phyloP scores from a whole-genome alignment of 2,797 vertebrate genomes.

The Tinamus major region DNA sequence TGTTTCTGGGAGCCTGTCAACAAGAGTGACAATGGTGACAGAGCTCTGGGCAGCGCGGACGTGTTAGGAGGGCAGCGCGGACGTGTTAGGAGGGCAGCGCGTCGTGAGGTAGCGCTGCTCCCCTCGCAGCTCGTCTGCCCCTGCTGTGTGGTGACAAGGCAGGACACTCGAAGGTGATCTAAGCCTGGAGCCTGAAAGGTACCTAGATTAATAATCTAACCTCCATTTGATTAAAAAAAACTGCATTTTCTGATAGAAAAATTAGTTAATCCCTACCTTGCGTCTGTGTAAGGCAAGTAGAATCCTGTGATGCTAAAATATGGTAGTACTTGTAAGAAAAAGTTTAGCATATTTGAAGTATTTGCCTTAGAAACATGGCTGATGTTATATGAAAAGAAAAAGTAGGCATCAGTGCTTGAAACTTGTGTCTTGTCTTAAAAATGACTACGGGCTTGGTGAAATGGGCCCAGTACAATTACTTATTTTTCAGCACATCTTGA shows the following conservation, averaged over 20 bases:
- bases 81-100: not conserved
- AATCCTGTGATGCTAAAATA: not conserved
- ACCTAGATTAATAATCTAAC: too few relatives aligned
- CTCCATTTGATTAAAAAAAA: not conserved
- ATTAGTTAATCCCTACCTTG: not conserved
- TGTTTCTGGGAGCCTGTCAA: rapidly evolving
- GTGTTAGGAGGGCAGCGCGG: not conserved
- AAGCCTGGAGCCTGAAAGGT: not conserved
- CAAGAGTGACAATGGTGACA: not conserved
- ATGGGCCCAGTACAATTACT: not conserved
- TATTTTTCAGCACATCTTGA: not conserved
- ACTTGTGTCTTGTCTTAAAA: not conserved
- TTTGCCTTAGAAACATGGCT: not conserved
- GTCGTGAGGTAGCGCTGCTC: not conserved
- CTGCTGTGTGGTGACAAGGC: not conserved
- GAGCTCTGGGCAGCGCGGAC: not conserved
- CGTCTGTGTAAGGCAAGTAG: not conserved
- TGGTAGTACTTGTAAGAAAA: not conserved
- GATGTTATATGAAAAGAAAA: not conserved
- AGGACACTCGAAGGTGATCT: too few relatives aligned
- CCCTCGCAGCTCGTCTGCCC: not conserved
- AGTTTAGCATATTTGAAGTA: not conserved
- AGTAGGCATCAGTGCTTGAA: not conserved
- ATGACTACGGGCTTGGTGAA: not conserved
- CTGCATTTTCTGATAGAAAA: too few relatives aligned